These are phyloP conservation scores for Enteromius treurensis DNA, from an alignment of 2,797 vertebrate genomes.

Conservation along the genomic window DNA sequence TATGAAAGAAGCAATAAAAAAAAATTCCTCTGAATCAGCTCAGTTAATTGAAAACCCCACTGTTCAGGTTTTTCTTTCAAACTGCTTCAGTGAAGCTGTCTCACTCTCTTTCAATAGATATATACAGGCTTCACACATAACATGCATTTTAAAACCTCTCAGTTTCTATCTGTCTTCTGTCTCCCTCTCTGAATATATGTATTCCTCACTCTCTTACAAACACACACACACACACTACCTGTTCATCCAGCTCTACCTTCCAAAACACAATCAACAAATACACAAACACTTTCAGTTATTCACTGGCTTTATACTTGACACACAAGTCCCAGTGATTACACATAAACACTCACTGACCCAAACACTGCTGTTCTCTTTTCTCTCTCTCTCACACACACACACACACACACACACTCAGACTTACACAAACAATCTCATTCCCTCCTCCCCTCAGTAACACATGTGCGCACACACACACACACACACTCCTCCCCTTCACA, in stretches of 20 bases:
- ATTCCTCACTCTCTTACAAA: not conserved
- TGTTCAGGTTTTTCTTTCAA: not conserved
- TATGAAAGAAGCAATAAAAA: constrained; percentile 3
- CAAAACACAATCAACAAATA: constrained; percentile 48
- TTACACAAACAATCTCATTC: constrained; percentile 14
- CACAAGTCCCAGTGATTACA: constrained; percentile 40
- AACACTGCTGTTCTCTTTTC: constrained; percentile 5
- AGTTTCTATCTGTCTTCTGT: not conserved
- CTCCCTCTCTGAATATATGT: constrained; percentile 14
- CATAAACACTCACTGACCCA: constrained; percentile 43
- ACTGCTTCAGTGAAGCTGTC: not conserved
- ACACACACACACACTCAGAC: constrained; percentile 20
- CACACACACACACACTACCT: constrained; percentile 37
- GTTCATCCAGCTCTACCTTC: constrained; percentile 44
- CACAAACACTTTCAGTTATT: constrained; percentile 41
- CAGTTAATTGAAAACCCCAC: not conserved
- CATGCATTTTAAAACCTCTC: constrained; percentile 29
- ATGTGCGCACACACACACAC: not conserved
- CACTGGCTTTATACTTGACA: constrained; percentile 50
- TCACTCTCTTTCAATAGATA: constrained; percentile 1
- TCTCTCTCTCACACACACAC: constrained; percentile 19
- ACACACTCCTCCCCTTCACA: constrained; percentile 38
- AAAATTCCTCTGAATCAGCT: not conserved
- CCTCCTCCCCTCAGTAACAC: constrained; percentile 10
- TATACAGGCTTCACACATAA: constrained; percentile 3